These are phyloP conservation scores for Acrocephalus kingi DNA, from an alignment of 2,113 vertebrate genomes.

Conservation along the genomic window DNA sequence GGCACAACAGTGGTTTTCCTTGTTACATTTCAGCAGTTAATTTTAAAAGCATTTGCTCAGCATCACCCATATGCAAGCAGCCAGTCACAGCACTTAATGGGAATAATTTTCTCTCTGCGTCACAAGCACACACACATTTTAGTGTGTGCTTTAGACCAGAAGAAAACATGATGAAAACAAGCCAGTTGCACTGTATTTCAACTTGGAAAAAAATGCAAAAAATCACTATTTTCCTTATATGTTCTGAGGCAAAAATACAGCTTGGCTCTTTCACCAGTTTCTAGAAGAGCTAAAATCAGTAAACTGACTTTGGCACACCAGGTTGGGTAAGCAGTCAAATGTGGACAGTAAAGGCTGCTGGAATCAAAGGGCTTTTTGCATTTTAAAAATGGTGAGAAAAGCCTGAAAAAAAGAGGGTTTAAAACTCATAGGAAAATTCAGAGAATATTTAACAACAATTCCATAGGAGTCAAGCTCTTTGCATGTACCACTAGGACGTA, in stretches of 20 bases:
- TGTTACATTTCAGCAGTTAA: not conserved
- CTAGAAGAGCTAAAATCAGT: not conserved
- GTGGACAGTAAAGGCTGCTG: not conserved
- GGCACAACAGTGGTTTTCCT: not conserved
- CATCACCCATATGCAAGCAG: not conserved
- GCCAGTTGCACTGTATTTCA: not conserved
- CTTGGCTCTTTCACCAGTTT: not conserved
- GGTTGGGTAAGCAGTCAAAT: not conserved
- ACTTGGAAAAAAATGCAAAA: not conserved
- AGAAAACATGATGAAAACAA: not conserved
- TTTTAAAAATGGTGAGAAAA: not conserved
- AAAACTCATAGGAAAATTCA: not conserved
- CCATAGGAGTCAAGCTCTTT: not conserved
- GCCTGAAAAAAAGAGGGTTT: not conserved
- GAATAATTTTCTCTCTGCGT: not conserved
- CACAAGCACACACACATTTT: not conserved
- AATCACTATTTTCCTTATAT: not conserved
- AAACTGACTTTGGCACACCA: not conserved
- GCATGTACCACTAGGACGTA: accelerated
- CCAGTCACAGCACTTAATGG: not conserved
- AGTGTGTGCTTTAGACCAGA: not conserved
- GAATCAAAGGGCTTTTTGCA: not conserved
- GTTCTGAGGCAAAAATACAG: not conserved
- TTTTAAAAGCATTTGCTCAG: conserved; percentile 21
- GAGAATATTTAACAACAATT: not conserved